Percentiles rank a stretch among this genome's conserved stretches.
These are phyloP conservation scores for Fratercula arctica DNA, from an alignment of 2,797 vertebrate genomes.

Conservation along the genomic window DNA sequence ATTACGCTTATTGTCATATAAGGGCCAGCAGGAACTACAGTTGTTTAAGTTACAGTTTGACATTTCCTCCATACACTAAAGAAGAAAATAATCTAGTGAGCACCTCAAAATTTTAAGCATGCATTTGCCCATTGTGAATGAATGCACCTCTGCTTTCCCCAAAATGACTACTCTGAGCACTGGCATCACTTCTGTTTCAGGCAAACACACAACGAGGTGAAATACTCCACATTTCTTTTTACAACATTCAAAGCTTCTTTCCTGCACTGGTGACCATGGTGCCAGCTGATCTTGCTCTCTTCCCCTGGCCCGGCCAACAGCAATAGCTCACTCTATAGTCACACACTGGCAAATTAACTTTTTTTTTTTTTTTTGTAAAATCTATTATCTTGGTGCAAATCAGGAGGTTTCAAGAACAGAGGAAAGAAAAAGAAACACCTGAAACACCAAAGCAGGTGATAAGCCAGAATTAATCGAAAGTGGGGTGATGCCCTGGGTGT, in stretches of 20 bases:
- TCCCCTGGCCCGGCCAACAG: background rate
- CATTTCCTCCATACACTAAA: background rate
- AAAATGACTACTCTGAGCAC: background rate
- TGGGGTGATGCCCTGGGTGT: background rate
- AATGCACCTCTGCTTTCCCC: background rate
- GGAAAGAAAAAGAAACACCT: background rate
- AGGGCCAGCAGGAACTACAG: background rate
- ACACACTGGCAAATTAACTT: background rate
- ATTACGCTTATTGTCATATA: background rate
- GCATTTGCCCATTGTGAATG: background rate
- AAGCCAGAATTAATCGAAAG: background rate
- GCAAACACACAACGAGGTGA: background rate
- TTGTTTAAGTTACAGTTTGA: background rate
- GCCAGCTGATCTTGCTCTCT: background rate
- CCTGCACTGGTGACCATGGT: background rate
- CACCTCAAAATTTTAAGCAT: background rate
- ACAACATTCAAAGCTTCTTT: background rate
- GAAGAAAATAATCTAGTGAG: background rate
- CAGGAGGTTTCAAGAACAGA: background rate
- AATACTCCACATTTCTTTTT: background rate
- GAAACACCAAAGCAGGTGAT: background rate
- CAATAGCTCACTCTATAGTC: background rate
- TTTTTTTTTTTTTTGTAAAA: background rate
- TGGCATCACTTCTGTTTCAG: background rate
- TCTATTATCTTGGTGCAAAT: background rate